These are phyloP conservation scores for Rhingia campestris DNA, from an alignment of 2,888 invertebrate species.

Conservation along the genomic window DNA sequence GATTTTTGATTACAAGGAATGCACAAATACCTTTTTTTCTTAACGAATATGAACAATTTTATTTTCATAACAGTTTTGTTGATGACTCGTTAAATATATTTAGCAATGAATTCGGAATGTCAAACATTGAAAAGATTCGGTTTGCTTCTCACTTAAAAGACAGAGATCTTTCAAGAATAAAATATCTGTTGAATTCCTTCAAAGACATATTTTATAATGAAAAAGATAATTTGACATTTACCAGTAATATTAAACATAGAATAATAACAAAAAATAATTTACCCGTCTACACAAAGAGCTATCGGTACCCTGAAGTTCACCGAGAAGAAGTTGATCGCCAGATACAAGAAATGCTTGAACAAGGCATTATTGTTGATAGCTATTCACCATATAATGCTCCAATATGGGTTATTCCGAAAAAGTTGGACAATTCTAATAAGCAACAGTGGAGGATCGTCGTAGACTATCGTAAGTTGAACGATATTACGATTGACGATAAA, in stretches of 20 bases:
- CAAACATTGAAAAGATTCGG: too few relatives aligned
- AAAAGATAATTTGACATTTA: too few relatives aligned
- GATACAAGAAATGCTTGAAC: background rate
- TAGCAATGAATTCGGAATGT: too few relatives aligned
- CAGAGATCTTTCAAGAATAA: too few relatives aligned
- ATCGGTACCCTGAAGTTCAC: background rate
- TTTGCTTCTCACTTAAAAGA: too few relatives aligned
- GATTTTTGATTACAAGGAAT: slow-evolving; percentile 7
- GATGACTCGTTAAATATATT: background rate
- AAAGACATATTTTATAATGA: too few relatives aligned
- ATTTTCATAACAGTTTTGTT: background rate
- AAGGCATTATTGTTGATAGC: background rate
- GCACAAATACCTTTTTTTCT: slow-evolving; percentile 22
- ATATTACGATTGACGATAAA: background rate
- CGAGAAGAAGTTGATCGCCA: background rate
- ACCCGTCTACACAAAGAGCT: background rate
- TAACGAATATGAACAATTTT: slow-evolving; percentile 17
- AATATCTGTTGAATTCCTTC: too few relatives aligned
- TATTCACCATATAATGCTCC: background rate
- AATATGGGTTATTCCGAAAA: background rate
- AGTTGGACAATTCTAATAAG: slow-evolving; percentile 14
- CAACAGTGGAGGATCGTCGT: background rate
- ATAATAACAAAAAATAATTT: too few relatives aligned
- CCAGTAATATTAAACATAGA: too few relatives aligned
- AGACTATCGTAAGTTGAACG: too few relatives aligned